These are phyloP conservation scores for Spodoptera picta DNA, from an alignment of 2,888 invertebrate genomes.

Conservation along the genomic window DNA sequence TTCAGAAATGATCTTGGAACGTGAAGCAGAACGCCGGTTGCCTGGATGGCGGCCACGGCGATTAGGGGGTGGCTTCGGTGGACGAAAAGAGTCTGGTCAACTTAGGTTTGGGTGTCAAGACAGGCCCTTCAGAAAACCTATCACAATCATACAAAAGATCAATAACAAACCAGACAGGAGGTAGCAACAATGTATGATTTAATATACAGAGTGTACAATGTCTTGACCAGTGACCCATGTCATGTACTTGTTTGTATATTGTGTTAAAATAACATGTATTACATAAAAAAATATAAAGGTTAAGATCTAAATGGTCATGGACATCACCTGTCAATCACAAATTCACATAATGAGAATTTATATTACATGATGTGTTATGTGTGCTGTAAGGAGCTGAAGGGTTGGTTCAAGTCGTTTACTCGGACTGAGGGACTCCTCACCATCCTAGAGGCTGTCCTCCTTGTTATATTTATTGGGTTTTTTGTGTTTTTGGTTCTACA, in stretches of 20 bases:
- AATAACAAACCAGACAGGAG: constrained; percentile 21
- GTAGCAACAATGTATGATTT: neutral
- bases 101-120: constrained; percentile 95
- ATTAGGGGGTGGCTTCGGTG: constrained; percentile 96
- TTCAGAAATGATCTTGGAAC: constrained; percentile 91
- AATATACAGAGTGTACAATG: neutral
- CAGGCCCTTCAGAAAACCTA: constrained; percentile 92
- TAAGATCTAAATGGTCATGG: constrained; percentile 67
- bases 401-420: constrained; percentile 81
- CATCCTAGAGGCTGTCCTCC: constrained; percentile 66
- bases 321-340: constrained; percentile 43
- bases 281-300: constrained; percentile 1
- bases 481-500: constrained; percentile 75
- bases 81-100: constrained; percentile 95
- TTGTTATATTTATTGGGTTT: constrained; percentile 67
- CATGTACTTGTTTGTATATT: no score
- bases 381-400: constrained; percentile 72
- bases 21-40: constrained; percentile 91
- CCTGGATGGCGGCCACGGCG: constrained; percentile 95
- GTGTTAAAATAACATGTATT: neutral
- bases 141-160: constrained; percentile 54
- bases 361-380: constrained; percentile 73
- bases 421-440: constrained; percentile 69
- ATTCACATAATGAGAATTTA: constrained; percentile 46
- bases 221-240: neutral